Conservation (phyloP, 2,113 vertebrate species). For the Dipodomys ordii region DNA sequence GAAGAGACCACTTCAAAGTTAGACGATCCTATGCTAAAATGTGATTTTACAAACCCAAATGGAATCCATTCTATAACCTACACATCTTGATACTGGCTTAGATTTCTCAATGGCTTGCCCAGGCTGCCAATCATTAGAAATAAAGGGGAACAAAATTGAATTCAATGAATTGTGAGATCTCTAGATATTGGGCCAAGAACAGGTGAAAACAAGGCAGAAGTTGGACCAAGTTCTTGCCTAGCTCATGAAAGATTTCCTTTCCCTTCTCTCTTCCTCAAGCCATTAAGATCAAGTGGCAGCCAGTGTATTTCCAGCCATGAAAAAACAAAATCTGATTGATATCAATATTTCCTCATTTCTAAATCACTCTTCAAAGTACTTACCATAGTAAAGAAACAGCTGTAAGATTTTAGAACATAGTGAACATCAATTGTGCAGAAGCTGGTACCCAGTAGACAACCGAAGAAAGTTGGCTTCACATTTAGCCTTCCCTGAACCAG, state of each 20-base stretch:
- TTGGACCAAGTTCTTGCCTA: background rate
- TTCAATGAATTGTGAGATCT: background rate
- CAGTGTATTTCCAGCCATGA: background rate
- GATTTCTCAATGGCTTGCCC: background rate
- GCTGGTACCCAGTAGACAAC: background rate
- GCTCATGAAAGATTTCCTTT: background rate
- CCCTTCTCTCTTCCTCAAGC: conserved; percentile 2
- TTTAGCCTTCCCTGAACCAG: background rate
- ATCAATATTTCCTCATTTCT: background rate
- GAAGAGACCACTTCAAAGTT: background rate
- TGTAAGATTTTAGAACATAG: background rate
- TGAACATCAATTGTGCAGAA: background rate
- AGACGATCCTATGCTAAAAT: background rate
- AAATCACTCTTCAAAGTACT: background rate
- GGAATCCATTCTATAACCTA: conserved; percentile 20
- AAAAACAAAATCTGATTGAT: background rate
- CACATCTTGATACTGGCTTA: conserved; percentile 9
- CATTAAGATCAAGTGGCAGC: background rate
- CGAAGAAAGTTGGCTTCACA: background rate
- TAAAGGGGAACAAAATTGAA: conserved; percentile 23
- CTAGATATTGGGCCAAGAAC: too few relatives aligned
- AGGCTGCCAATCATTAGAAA: background rate
- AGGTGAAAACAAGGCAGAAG: too few relatives aligned
- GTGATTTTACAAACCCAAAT: conserved; percentile 56
- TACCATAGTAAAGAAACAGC: background rate